phyloP scores from a whole-genome alignment of 2,797 vertebrate genomes.

The Pyrocephalus nanus region DNA sequence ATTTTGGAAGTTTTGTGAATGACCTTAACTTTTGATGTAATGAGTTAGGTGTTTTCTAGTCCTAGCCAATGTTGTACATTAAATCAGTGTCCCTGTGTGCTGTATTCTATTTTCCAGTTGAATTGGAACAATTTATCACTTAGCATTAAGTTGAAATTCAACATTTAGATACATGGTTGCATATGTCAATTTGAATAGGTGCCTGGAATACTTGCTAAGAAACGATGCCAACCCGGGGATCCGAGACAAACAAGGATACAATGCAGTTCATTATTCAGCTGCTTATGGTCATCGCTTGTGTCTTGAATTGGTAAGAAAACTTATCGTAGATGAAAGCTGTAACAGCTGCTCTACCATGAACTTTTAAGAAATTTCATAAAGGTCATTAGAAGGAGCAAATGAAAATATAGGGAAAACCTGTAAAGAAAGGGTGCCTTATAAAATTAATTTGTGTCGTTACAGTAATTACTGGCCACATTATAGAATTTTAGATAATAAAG shows the following conservation, averaged over 20 bases:
- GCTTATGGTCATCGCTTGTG: conserved; percentile 96
- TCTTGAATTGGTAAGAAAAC: conserved; percentile 91
- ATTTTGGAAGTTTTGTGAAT: not conserved
- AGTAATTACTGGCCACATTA: not conserved
- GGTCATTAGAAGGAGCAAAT: not conserved
- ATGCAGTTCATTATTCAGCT: conserved; percentile 96
- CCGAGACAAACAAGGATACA: conserved; percentile 97
- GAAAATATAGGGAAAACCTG: not conserved
- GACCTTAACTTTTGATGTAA: not conserved
- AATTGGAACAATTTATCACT: conserved; percentile 20
- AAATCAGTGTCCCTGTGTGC: not conserved
- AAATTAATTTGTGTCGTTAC: not conserved
- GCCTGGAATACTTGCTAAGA: conserved; percentile 97
- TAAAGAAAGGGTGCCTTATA: not conserved
- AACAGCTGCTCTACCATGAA: not conserved
- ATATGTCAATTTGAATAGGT: conserved; percentile 80
- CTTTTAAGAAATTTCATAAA: not conserved
- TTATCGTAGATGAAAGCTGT: not conserved
- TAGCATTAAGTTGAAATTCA: conserved; percentile 25
- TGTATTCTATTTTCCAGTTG: conserved; percentile 6
- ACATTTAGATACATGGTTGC: conserved; percentile 35
- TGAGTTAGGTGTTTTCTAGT: not conserved
- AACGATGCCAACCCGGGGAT: conserved; percentile 98
- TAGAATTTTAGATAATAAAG: not conserved
- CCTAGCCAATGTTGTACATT: not conserved